phyloP scores from a whole-genome alignment of 92 coral and sea anemone species.

The Siderastrea radians region DNA sequence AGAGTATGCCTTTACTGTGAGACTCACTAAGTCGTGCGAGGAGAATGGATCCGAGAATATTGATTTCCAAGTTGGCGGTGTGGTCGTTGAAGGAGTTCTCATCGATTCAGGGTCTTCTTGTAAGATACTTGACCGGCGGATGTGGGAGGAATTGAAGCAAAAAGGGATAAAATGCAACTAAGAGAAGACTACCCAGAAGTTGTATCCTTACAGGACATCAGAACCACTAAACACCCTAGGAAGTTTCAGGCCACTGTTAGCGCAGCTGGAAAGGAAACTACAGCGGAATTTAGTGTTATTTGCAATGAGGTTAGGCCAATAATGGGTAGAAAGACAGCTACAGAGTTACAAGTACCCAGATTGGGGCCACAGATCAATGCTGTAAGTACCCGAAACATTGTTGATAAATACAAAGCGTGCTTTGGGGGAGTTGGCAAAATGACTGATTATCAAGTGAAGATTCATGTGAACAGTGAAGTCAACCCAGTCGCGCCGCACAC shows the following conservation, averaged over 20 bases:
- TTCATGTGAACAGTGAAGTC: background rate
- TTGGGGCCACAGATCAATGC: conserved; percentile 23
- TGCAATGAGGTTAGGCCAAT: conserved; percentile 50
- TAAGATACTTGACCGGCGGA: conserved; percentile 39
- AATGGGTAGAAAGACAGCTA: conserved; percentile 41
- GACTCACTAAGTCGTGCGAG: background rate
- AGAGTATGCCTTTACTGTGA: conserved; percentile 44
- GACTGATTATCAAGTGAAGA: conserved; percentile 11
- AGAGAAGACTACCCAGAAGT: conserved; percentile 33
- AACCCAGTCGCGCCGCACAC: background rate
- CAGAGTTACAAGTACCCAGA: conserved; percentile 16
- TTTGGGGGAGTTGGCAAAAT: conserved; percentile 34
- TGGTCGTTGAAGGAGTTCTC: conserved; percentile 37
- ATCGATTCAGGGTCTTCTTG: conserved; percentile 65
- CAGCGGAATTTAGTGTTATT: conserved; percentile 51
- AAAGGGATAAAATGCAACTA: conserved; percentile 54
- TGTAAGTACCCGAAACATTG: conserved; percentile 37
- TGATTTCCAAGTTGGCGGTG: conserved; percentile 55
- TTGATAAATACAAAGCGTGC: conserved; percentile 25
- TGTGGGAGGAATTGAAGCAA: conserved; percentile 52
- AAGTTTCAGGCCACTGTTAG: conserved; percentile 21
- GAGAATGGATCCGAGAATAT: conserved; percentile 32
- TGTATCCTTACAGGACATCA: conserved; percentile 39
- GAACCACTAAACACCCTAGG: conserved; percentile 44
- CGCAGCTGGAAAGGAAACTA: conserved; percentile 14